A percentile compares a stretch with the other conserved stretches of the same genome.
phyloP scores from a whole-genome alignment of 2,888 invertebrate genomes.

The Osmoderma eremita region DNA sequence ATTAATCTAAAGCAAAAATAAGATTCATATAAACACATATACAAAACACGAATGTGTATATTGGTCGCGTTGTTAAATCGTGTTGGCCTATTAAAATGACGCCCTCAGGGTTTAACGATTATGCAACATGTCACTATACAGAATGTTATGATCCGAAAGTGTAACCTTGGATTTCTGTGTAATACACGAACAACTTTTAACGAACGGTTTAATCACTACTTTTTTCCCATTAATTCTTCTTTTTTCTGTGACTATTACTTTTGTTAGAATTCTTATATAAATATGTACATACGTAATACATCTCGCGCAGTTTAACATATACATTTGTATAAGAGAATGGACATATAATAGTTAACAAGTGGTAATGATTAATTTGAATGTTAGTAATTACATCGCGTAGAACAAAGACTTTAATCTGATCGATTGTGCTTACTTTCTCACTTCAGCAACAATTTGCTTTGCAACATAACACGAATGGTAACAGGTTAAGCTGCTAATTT shows the following conservation, averaged over 20 bases:
- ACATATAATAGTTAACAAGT: no score
- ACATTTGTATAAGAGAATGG: no score
- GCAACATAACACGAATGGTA: no score
- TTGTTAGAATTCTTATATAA: neutral
- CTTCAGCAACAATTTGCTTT: no score
- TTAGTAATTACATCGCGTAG: no score
- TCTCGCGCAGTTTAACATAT: no score
- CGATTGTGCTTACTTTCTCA: no score
- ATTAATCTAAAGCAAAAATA: no score
- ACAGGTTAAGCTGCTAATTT: no score
- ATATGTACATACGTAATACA: no score
- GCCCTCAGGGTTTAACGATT: slow-evolving; percentile 6
- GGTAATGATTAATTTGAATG: no score
- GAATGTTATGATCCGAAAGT: slow-evolving; percentile 32
- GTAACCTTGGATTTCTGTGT: slow-evolving; percentile 21
- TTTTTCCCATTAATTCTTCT: neutral
- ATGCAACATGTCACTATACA: slow-evolving; percentile 28
- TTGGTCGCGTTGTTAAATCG: slow-evolving; percentile 1
- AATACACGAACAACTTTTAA: slow-evolving; percentile 29
- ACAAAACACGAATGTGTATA: neutral
- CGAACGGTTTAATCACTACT: slow-evolving; percentile 15
- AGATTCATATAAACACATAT: neutral
- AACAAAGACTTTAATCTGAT: no score
- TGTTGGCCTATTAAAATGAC: slow-evolving; percentile 23
- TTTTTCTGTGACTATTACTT: neutral